Base-by-base conservation (phyloP, 2,113 vertebrate species). In the Austrofundulus limnaeus region DNA sequence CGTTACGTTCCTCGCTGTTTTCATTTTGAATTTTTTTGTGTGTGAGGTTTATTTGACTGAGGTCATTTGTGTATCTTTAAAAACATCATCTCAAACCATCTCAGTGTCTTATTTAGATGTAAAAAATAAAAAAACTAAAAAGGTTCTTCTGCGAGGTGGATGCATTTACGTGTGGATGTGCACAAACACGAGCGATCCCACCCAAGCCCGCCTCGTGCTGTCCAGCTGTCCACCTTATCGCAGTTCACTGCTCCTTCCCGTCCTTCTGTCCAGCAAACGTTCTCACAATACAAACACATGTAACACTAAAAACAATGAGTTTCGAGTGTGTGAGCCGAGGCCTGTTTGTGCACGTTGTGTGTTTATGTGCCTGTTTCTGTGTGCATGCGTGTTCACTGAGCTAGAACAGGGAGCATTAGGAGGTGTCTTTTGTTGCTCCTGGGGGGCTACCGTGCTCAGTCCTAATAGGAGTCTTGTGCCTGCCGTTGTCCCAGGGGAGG, bases 381-480 rank as follows among this genome's bases (percentile, higher is more conserved):
- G 49, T 21, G 37, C 42, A 59, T 59, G 68, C 77, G 82, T 84
- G 81, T 75, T 90, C 87, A 78, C 63, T 89, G 80, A 81, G 82
- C 77, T 82, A 85, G 84, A 90, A 91, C 83, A 84, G 85, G 86
- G 81, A 86, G 87, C 81, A 83, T 89, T 87, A 88, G 83, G 88
- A 83, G 84, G 78, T 87, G 83, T 88, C 90, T 90, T 92, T 92
- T 92, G 91, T 92, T 91, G 82, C 85, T 91, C 86, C 81, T 91
- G 80, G 84, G 92, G 89, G 90, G 86, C 90, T 90, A 84, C 89
- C 80, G 81, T 87, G 82, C 87, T 84, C 81, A 81, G 81, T 82
- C 87, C 89, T 91, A 92, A 91, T 92, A 90, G 90, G 90, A 91
- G 91, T 91, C 90, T 93, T 92, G 90, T 92, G 91, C 90, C 90